Percentiles rank a stretch among this genome's conserved stretches.
phyloP scores from a whole-genome alignment of 2,888 invertebrate genomes.

The Penaeus monodon region DNA sequence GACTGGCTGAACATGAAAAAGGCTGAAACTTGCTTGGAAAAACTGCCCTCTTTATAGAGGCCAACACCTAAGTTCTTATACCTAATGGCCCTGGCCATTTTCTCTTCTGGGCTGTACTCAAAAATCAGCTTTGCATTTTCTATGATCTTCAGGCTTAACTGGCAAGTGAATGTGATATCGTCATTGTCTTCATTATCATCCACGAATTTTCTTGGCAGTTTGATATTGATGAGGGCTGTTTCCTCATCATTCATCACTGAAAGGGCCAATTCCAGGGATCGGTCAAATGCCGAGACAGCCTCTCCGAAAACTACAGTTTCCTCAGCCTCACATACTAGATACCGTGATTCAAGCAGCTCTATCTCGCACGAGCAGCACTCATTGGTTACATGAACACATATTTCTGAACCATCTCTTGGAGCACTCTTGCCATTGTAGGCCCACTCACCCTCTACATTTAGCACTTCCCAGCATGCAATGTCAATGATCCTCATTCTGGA shows the following conservation, averaged over 20 bases:
- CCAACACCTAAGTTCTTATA: conserved; percentile 39
- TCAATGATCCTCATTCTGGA: conserved; percentile 27
- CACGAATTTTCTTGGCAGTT: conserved; percentile 12
- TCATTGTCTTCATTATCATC: neutral
- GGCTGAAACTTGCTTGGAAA: conserved; percentile 23
- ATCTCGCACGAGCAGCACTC: conserved; percentile 24
- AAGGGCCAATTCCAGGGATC: conserved; percentile 27
- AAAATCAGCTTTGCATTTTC: conserved; percentile 30
- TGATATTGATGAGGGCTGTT: conserved; percentile 16
- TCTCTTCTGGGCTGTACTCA: conserved; percentile 26
- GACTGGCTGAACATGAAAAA: conserved; percentile 39
- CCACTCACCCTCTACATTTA: conserved; percentile 13
- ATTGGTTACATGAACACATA: conserved; percentile 6
- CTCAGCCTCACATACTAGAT: conserved; percentile 15
- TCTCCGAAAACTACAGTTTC: conserved; percentile 26
- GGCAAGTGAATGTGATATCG: conserved; percentile 9
- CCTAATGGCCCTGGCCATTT: conserved; percentile 15
- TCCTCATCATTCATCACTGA: conserved; percentile 41
- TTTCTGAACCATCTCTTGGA: conserved; percentile 18
- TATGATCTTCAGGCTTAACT: conserved; percentile 4
- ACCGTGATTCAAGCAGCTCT: conserved; percentile 18
- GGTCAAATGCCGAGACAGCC: conserved; percentile 33
- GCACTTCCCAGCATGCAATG: conserved; percentile 12
- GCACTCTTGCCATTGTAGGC: conserved; percentile 24
- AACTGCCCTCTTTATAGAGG: conserved; percentile 28